Evolutionary conservation across 2,113 vertebrate genomes (phyloP).

Genomic region (Labeo catla): DNA sequence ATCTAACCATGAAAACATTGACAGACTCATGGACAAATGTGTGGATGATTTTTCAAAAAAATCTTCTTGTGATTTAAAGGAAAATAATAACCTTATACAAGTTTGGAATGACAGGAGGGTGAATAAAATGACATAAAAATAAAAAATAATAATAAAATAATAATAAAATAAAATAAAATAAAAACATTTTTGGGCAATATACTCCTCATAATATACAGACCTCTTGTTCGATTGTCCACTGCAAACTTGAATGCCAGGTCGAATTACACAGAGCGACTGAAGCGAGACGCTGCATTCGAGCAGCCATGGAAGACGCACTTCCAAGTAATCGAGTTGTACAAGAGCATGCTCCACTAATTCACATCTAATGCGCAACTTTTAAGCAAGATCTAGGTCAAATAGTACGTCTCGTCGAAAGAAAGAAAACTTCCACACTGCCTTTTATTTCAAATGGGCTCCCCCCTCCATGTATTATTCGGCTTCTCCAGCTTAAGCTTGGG

Average conservation of each 20-base stretch:
- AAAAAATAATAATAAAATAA: too few relatives aligned
- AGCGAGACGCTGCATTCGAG: background rate
- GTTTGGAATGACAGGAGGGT: background rate
- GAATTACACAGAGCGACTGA: conserved; percentile 13
- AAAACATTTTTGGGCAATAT: background rate
- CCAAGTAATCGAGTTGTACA: conserved; percentile 59
- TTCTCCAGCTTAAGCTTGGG: conserved; percentile 36
- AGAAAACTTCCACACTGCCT: background rate
- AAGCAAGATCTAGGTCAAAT: conserved; percentile 51
- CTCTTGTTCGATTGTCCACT: background rate
- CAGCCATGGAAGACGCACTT: conserved; percentile 27
- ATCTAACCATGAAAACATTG: background rate
- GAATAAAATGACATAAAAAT: background rate
- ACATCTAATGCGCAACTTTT: conserved; percentile 58
- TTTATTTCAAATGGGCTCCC: conserved; percentile 17
- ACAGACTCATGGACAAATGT: background rate
- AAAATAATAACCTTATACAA: background rate
- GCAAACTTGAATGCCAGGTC: conserved; percentile 1
- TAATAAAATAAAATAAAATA: too few relatives aligned
- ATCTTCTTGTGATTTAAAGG: background rate
- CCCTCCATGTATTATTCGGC: conserved; percentile 22
- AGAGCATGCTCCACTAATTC: conserved; percentile 50
- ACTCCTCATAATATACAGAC: background rate
- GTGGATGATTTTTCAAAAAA: background rate
- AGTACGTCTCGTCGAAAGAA: conserved; percentile 20